Evolutionary conservation across 2,888 invertebrate genomes (phyloP).

Genomic region (Chydorus sphaericus): DNA sequence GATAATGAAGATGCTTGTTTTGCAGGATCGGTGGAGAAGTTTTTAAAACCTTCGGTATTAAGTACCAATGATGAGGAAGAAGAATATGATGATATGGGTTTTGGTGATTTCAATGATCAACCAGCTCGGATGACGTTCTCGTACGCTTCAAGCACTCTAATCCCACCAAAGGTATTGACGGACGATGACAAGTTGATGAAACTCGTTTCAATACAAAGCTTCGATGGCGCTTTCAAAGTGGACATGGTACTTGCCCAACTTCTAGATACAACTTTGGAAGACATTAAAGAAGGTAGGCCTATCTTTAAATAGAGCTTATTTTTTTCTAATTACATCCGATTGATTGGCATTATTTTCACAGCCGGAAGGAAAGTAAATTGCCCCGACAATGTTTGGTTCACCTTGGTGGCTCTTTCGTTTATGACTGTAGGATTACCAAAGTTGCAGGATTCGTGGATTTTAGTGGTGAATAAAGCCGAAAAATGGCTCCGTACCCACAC

Average conservation of each 20-base stretch:
- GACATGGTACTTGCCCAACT: background rate
- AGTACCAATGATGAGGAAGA: no score
- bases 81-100: no score
- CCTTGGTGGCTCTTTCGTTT: conserved; percentile 19
- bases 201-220: conserved; percentile 10
- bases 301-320: background rate
- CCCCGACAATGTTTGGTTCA: conserved; percentile 18
- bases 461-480: conserved; percentile 19
- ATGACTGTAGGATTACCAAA: conserved; percentile 17
- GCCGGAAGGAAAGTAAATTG: conserved; percentile 15
- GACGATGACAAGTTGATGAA: conserved; percentile 7
- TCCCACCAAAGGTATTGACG: background rate
- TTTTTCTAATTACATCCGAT: background rate
- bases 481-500: conserved; percentile 18
- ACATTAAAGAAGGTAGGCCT: background rate
- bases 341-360: conserved; percentile 11
- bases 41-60: no score
- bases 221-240: conserved; percentile 10
- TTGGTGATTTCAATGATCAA: no score
- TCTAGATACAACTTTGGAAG: background rate
- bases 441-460: conserved; percentile 20
- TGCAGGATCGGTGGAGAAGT: no score
- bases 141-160: no score
- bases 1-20: background rate
- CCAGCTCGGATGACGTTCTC: no score